Evolutionary conservation across 2,113 vertebrate genomes (phyloP), one percentile per base, ranked within the genome.

Genomic region (Pluvianellus socialis): DNA sequence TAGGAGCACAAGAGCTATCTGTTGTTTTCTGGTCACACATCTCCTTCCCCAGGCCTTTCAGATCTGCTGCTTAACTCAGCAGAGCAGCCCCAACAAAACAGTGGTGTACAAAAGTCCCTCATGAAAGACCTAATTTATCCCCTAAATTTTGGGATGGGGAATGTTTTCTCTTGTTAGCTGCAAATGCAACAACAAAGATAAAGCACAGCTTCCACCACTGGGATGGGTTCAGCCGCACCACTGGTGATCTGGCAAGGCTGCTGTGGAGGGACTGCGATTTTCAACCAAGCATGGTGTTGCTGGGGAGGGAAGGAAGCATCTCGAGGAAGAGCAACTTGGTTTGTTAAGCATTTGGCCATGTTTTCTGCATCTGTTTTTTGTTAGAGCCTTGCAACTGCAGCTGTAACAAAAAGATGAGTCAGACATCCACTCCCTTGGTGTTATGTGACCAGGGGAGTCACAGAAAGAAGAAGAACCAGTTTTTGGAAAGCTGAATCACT

Each of bases 401-500:
- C 61, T 74, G 65, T 91, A 94, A 89, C 66, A 89, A 38, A 58
- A 92, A 62, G 23, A 84, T 67, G 44, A 92, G 56, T 82, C 59
- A 89, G 71, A 49, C 3, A 47, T 63, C 32, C 61, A 52, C 73
- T 91, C 49, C 66, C n/a, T 71, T 33, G 40, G 44, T 71, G 28
- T 27, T 75, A 17, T 40, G 47, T 20, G 49, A n/a, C 35, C 52
- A 32, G 21, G 42, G 33, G 3, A 44, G 28, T 32, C 44, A 76
- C 5, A 32, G n/a, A 59, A 91, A 96, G 44, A 66, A 71, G 38
- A 49, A 81, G 8, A 91, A 81, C 12, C 24, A 35, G 80, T 56
- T 74, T 92, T 74, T 82, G 23, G 61, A 67, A 90, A 85, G 70
- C 12, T 55, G 24, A 45, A 75, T 75, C n/a, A 45, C n/a, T 65